Percentiles rank a stretch among this genome's conserved stretches.
These are phyloP conservation scores for Dryoscopus gambensis DNA, from an alignment of 2,113 vertebrate species.

Conservation along the genomic window DNA sequence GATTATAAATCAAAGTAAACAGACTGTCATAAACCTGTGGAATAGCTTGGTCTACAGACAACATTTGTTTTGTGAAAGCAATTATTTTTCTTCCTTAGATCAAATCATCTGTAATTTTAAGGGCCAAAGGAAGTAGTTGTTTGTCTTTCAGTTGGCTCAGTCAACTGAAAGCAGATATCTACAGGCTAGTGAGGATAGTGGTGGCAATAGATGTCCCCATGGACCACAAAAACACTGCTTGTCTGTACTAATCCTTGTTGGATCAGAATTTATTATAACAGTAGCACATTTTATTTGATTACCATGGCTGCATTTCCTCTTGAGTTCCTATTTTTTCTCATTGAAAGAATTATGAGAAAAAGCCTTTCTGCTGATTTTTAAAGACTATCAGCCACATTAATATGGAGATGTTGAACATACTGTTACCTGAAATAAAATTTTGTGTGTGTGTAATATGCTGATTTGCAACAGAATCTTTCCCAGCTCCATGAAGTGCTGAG, in stretches of 20 bases:
- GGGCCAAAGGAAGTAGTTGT: neutral
- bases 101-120: slow-evolving; percentile 46
- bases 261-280: slow-evolving; percentile 34
- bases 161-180: slow-evolving; percentile 27
- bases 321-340: neutral
- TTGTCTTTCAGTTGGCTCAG: slow-evolving; percentile 19
- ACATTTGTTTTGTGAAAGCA: slow-evolving; percentile 38
- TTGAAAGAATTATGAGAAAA: neutral
- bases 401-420: neutral
- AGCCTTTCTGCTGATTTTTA: neutral
- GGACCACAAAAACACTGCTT: neutral
- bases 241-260: neutral
- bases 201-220: neutral
- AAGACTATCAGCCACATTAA: neutral
- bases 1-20: slow-evolving; percentile 59
- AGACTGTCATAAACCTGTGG: slow-evolving; percentile 32
- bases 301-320: neutral
- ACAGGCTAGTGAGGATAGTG: neutral
- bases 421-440: neutral
- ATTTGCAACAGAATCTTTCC: neutral
- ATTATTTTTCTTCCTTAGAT: slow-evolving; percentile 56
- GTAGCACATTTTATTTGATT: neutral
- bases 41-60: slow-evolving; percentile 14
- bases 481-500: neutral
- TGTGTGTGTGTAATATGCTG: neutral